Base-by-base conservation (phyloP, 1,140 invertebrate species). In the Drosophila virilis region DNA sequence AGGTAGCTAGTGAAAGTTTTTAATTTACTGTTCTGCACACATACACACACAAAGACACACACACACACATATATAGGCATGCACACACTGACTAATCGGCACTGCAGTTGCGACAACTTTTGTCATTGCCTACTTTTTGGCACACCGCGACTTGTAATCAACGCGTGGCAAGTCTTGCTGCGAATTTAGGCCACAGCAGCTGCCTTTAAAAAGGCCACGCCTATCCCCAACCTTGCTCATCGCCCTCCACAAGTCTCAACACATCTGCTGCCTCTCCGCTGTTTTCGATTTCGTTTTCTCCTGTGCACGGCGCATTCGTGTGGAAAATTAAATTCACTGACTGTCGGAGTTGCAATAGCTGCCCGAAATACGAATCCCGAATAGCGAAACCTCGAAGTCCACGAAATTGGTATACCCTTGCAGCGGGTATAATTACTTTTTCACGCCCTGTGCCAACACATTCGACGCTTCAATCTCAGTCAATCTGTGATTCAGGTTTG, bases 241-340 rank as follows among this genome's bases (percentile, higher is more conserved):
- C 5, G 22, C 22, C 22, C 2, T 35, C 2, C 37, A 38, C 8
- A 28, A 3, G 22, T 8, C 1, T 12, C 38, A 0, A 1, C 33
- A 17, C 33, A 0, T 15, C n/a, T 13, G 1, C n/a, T 5, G 13
- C 48, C 54, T 38, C 8, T n/a, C 7, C 10, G 45, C 32, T 50
- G 58, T 74, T 80, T 80, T 77, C 78, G 69, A 62, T 80, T 77
- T 83, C 68, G 43, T 37, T 75, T 60, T 67, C 69, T 38, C 45
- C 61, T 55, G 72, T 51, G 69, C 68, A 15, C 64, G 70, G 67
- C 46, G 76, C 80, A 84, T 70, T 76, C 80, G 76, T 74, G 80
- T 80, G 80, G 80, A 84, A 84, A 84, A 84, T 84, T 84, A 84
- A 84, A 84, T 84, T 84, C 80, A 69, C 59, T 64, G 80, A 84